phyloP scores from a whole-genome alignment of 2,113 vertebrate genomes.

The Platichthys stellatus region DNA sequence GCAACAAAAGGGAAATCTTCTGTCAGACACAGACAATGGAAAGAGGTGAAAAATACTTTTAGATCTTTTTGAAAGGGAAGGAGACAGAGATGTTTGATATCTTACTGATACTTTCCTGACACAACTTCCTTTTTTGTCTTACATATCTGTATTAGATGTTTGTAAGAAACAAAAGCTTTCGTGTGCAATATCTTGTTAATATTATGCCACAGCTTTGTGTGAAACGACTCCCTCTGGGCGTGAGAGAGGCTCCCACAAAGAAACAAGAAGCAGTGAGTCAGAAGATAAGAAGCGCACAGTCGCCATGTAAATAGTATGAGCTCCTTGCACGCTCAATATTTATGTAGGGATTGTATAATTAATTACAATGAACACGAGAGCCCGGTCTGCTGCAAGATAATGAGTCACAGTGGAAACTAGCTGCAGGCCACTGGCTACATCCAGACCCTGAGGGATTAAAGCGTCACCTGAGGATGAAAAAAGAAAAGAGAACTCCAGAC shows the following conservation, averaged over 20 bases:
- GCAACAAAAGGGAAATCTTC: neutral
- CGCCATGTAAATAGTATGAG: constrained; percentile 16
- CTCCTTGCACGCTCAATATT: constrained; percentile 37
- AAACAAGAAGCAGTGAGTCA: constrained; percentile 7
- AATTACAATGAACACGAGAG: constrained; percentile 32
- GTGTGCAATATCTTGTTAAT: constrained; percentile 6
- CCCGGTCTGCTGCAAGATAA: constrained; percentile 16
- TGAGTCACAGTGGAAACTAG: constrained; percentile 39
- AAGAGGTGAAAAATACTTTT: neutral
- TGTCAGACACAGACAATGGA: neutral
- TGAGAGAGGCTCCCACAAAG: constrained; percentile 18
- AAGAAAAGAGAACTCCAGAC: neutral
- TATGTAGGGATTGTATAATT: constrained; percentile 57
- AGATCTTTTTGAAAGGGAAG: neutral
- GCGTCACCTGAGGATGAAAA: constrained; percentile 33
- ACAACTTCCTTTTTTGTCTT: neutral
- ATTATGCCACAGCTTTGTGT: neutral
- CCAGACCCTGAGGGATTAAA: constrained; percentile 17
- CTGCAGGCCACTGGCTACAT: constrained; percentile 18
- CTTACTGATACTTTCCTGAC: neutral
- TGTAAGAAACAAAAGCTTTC: constrained; percentile 7
- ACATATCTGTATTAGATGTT: neutral
- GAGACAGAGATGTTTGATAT: neutral
- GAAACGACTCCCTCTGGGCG: neutral
- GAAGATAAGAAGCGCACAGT: constrained; percentile 4